Conservation (phyloP, 2,113 vertebrate genomes). For the Mesitornis unicolor region DNA sequence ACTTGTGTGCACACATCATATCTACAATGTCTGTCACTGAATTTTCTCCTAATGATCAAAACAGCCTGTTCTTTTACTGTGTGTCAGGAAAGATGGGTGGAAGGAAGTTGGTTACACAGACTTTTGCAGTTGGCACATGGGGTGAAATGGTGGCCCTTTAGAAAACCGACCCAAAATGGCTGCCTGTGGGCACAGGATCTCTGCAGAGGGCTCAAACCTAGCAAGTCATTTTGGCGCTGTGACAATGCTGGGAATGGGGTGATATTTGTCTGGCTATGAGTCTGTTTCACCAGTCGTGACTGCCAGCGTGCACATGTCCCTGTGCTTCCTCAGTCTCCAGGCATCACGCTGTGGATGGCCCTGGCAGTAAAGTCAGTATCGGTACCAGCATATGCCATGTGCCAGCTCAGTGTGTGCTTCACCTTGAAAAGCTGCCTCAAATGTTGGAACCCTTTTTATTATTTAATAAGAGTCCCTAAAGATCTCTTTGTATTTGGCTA, state of each 20-base stretch:
- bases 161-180: not conserved
- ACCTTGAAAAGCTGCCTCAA: not conserved
- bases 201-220: accelerated
- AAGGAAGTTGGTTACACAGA: not conserved
- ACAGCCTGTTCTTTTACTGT: not conserved
- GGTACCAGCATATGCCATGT: not conserved
- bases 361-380: not conserved
- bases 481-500: not conserved
- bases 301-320: not conserved
- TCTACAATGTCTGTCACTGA: not conserved
- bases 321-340: not conserved
- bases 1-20: not conserved
- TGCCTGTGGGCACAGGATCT: not conserved
- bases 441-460: not conserved
- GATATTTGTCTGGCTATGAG: not conserved
- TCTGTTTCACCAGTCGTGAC: not conserved
- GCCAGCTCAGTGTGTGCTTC: not conserved
- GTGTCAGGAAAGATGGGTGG: not conserved
- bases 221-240: not conserved
- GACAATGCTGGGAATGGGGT: not conserved
- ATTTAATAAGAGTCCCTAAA: not conserved
- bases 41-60: not conserved
- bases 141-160: not conserved
- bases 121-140: not conserved
- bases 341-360: not conserved